phyloP scores from a whole-genome alignment of 1,140 invertebrate species.

The Macrosteles quadrilineatus region DNA sequence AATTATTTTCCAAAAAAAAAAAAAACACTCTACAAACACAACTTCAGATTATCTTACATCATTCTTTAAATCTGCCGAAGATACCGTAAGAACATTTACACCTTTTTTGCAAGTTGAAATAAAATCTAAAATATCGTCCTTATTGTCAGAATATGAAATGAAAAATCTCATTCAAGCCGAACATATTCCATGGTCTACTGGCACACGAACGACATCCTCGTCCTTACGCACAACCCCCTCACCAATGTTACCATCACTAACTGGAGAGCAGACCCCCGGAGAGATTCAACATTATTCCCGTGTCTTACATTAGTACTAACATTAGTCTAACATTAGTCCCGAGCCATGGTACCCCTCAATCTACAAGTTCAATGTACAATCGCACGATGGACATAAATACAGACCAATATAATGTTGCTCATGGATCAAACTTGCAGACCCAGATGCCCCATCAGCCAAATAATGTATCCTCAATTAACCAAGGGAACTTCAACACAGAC shows the following conservation, averaged over 20 bases:
- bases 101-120: background rate
- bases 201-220: background rate
- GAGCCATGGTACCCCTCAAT: background rate
- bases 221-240: background rate
- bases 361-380: background rate
- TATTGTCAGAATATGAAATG: background rate
- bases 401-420: background rate
- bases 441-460: background rate
- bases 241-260: background rate
- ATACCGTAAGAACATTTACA: background rate
- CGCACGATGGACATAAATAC: background rate
- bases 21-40: background rate
- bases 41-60: too few relatives aligned
- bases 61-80: background rate
- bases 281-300: background rate
- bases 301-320: background rate
- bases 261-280: background rate
- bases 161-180: too few relatives aligned
- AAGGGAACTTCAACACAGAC: too few relatives aligned
- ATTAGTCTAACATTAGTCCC: background rate
- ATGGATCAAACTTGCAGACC: constrained; percentile 7
- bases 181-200: background rate
- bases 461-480: too few relatives aligned
- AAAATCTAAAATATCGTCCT: background rate
- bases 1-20: background rate